A percentile compares a stretch with the other conserved stretches of the same genome.
phyloP scores from a whole-genome alignment of 2,113 vertebrate genomes.

The Sprattus sprattus region DNA sequence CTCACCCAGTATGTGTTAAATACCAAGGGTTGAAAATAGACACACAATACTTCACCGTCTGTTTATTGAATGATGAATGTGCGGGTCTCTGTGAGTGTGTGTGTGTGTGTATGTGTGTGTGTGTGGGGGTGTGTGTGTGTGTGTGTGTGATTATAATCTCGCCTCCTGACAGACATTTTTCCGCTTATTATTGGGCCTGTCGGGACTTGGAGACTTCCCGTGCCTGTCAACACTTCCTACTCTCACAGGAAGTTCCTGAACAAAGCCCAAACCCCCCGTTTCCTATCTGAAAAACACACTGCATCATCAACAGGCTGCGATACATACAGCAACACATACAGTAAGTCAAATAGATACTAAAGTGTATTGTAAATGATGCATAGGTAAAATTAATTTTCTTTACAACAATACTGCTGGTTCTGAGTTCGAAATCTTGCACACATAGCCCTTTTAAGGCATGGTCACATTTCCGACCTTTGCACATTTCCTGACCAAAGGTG shows the following conservation, averaged over 20 bases:
- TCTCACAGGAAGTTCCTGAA: conserved; percentile 40
- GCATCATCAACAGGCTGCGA: not conserved
- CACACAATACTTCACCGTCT: not conserved
- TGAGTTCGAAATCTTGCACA: no score
- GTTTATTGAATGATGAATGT: conserved; percentile 20
- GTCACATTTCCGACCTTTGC: not conserved
- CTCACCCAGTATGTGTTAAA: conserved; percentile 27
- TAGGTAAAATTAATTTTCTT: no score
- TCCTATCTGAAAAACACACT: conserved; percentile 22
- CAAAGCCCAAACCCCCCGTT: conserved; percentile 29
- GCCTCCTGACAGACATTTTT: conserved; percentile 22
- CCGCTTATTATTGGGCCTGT: conserved; percentile 34
- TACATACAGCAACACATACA: not conserved
- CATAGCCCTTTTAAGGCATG: no score
- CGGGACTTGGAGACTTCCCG: conserved; percentile 47
- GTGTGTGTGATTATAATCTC: conserved; percentile 20
- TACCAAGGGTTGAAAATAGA: conserved; percentile 26
- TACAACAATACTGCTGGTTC: no score
- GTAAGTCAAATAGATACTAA: no score
- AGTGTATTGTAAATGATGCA: no score
- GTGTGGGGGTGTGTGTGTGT: conserved; percentile 23
- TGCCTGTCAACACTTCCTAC: conserved; percentile 39
- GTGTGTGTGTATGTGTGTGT: conserved; percentile 9
- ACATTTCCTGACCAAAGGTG: no score
- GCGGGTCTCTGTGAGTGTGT: conserved; percentile 2